phyloP scores from a whole-genome alignment of 1,140 invertebrate genomes.

The Euwallacea fornicatus region DNA sequence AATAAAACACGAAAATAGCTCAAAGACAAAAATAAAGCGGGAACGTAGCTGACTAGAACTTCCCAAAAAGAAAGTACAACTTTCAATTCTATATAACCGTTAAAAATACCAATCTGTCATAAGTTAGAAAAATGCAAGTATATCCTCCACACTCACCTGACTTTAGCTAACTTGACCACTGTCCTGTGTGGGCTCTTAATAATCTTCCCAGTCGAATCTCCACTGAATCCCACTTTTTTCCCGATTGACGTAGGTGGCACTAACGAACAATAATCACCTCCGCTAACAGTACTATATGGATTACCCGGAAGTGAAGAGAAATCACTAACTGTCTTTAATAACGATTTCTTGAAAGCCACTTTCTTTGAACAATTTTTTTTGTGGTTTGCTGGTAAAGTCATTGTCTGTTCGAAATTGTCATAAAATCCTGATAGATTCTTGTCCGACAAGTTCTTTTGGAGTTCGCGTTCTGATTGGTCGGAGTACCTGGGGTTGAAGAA shows the following conservation, averaged over 20 bases:
- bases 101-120: background rate
- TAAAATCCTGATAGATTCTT: too few species aligned
- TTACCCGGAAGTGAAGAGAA: too few species aligned
- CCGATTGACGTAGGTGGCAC: slow-evolving; percentile 35
- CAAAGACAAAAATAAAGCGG: too few species aligned
- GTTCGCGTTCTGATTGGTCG: slow-evolving; percentile 32
- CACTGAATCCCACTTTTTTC: slow-evolving; percentile 41
- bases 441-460: slow-evolving; percentile 6
- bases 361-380: slow-evolving; percentile 26
- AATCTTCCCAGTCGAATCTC: slow-evolving; percentile 40
- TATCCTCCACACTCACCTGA: slow-evolving; percentile 45
- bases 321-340: too few species aligned
- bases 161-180: slow-evolving; percentile 51
- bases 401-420: too few species aligned
- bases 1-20: too few species aligned
- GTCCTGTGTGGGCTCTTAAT: slow-evolving; percentile 49
- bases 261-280: slow-evolving; percentile 45
- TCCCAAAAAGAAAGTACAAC: too few species aligned
- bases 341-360: background rate
- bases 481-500: slow-evolving; percentile 25
- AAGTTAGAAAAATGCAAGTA: background rate
- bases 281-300: too few species aligned
- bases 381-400: slow-evolving; percentile 2
- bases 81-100: background rate
- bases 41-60: too few species aligned